Evolutionary conservation across 2,888 invertebrate genomes (phyloP).

Genomic region (Athalia rosae): DNA sequence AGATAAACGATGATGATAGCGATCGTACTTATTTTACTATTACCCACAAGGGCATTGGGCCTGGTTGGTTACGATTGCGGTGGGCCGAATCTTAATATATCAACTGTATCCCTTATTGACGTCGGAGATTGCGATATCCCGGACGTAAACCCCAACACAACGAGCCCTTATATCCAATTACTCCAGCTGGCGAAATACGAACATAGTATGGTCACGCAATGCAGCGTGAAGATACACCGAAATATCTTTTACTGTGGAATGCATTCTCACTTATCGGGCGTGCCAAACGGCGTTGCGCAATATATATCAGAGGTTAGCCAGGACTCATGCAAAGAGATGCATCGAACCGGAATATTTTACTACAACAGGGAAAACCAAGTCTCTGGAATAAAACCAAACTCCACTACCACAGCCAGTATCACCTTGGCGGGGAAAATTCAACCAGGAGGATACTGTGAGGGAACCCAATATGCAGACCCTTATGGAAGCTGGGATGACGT

Average conservation of each 20-base stretch:
- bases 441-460: conserved; percentile 10
- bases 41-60: neutral
- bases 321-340: conserved; percentile 17
- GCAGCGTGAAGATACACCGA: conserved; percentile 43
- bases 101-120: conserved; percentile 13
- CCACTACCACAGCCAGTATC: neutral
- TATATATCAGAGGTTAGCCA: conserved; percentile 16
- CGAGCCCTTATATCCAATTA: conserved; percentile 15
- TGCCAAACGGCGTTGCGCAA: conserved; percentile 17
- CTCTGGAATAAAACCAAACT: neutral
- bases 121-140: conserved; percentile 19
- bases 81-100: conserved; percentile 22
- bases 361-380: neutral
- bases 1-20: too few species aligned
- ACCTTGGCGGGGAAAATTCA: conserved; percentile 19
- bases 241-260: conserved; percentile 35
- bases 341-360: conserved; percentile 6
- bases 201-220: neutral
- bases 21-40: neutral
- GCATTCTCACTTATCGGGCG: conserved; percentile 33
- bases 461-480: conserved; percentile 22
- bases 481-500: conserved; percentile 45
- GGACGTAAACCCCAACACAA: neutral
- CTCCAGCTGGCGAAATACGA: conserved; percentile 29
- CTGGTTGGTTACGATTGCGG: conserved; percentile 38